Evolutionary conservation across 2,888 invertebrate genomes (phyloP).

Genomic region (Phengaris arion): DNA sequence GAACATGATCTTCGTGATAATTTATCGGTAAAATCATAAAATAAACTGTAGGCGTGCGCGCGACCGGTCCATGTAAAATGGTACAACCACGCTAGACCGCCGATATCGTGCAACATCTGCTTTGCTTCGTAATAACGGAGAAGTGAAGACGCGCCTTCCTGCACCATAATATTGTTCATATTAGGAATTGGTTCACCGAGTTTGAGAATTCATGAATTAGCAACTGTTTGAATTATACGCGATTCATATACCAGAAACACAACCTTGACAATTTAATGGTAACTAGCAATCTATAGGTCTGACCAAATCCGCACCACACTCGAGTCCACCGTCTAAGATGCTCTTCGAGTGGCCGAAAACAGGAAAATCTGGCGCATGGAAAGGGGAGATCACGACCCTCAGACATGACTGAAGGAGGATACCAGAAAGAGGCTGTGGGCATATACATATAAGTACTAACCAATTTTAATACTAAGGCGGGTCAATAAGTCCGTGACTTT

Average conservation of each 20-base stretch:
- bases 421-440: too few relatives aligned
- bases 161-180: constrained; percentile 11
- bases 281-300: too few relatives aligned
- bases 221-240: background rate
- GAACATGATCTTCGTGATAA: constrained; percentile 74
- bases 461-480: too few relatives aligned
- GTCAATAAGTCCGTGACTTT: too few relatives aligned
- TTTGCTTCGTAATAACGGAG: constrained; percentile 46
- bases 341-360: too few relatives aligned
- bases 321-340: too few relatives aligned
- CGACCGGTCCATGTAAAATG: constrained; percentile 54
- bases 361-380: too few relatives aligned
- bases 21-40: constrained; percentile 63
- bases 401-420: too few relatives aligned
- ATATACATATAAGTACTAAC: too few relatives aligned
- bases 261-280: too few relatives aligned
- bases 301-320: too few relatives aligned
- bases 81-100: constrained; percentile 45
- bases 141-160: constrained; percentile 22
- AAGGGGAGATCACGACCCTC: too few relatives aligned
- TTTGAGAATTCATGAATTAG: background rate
- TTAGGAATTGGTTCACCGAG: background rate
- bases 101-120: constrained; percentile 42
- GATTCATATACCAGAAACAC: background rate
- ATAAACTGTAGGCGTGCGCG: constrained; percentile 58